Conservation (phyloP, 2,797 vertebrate species). For the Buceros bicornis region DNA sequence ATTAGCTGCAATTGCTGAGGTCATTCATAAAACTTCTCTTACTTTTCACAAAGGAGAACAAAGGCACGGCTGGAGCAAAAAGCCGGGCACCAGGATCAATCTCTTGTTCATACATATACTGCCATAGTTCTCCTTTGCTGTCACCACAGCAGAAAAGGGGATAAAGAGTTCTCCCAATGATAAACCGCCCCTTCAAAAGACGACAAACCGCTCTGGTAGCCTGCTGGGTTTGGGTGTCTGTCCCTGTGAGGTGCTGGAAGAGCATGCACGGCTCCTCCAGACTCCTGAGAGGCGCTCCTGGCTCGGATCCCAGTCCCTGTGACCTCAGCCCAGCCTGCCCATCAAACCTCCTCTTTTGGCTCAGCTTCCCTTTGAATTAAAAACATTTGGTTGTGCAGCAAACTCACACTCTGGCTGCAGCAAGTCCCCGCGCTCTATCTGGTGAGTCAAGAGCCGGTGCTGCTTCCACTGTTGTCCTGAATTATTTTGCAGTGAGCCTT, state of each 20-base stretch:
- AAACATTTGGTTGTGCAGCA: background rate
- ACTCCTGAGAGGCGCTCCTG: background rate
- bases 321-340: background rate
- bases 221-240: background rate
- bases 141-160: background rate
- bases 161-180: background rate
- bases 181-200: background rate
- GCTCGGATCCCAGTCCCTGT: background rate
- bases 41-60: slow-evolving; percentile 53
- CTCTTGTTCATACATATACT: fast-evolving
- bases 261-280: background rate
- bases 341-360: background rate
- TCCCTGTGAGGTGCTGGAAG: background rate
- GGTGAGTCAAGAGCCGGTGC: background rate
- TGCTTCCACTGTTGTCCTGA: background rate
- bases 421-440: background rate
- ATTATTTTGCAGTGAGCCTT: background rate
- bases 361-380: background rate
- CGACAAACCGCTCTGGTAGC: background rate
- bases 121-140: background rate
- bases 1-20: slow-evolving; percentile 74
- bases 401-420: background rate
- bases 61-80: slow-evolving; percentile 69
- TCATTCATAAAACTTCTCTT: slow-evolving; percentile 74
- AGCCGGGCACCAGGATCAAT: background rate